A percentile compares a stretch with the other conserved stretches of the same genome.
Conservation (phyloP, 2,888 invertebrate genomes). For the Mechanitis mazaeus region DNA sequence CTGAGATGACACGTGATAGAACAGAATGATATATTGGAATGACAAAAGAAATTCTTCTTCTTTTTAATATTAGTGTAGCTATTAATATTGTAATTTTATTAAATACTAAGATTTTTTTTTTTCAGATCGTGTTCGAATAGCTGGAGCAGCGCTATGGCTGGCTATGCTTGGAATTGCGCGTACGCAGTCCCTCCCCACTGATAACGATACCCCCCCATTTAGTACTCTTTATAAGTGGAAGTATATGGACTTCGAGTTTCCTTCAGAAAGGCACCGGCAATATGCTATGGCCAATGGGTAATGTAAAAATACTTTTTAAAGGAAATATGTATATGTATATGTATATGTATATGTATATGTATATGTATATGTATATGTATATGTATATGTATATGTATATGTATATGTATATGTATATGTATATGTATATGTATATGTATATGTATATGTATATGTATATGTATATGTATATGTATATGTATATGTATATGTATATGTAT, state of each 20-base stretch:
- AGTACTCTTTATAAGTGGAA: conserved; percentile 84
- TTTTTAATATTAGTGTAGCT: too few relatives aligned
- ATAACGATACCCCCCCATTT: conserved; percentile 73
- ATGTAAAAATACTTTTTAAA: conserved; percentile 10
- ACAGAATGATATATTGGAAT: too few relatives aligned
- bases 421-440: too few relatives aligned
- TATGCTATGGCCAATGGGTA: conserved; percentile 78
- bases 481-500: too few relatives aligned
- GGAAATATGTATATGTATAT: too few relatives aligned
- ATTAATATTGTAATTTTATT: background rate
- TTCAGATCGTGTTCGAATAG: conserved; percentile 47
- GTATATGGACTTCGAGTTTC: conserved; percentile 83
- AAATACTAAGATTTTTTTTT: conserved; percentile 11
- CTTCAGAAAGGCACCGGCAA: conserved; percentile 73
- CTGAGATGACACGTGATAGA: too few relatives aligned
- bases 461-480: too few relatives aligned
- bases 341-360: too few relatives aligned
- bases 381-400: too few relatives aligned
- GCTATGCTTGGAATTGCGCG: conserved; percentile 65
- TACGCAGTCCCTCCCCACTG: conserved; percentile 59
- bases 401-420: too few relatives aligned
- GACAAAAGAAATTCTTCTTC: too few relatives aligned
- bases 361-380: background rate
- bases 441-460: too few relatives aligned
- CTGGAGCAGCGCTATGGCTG: conserved; percentile 68